phyloP scores from a whole-genome alignment of 2,113 vertebrate genomes.

The Protobothrops mucrosquamatus region DNA sequence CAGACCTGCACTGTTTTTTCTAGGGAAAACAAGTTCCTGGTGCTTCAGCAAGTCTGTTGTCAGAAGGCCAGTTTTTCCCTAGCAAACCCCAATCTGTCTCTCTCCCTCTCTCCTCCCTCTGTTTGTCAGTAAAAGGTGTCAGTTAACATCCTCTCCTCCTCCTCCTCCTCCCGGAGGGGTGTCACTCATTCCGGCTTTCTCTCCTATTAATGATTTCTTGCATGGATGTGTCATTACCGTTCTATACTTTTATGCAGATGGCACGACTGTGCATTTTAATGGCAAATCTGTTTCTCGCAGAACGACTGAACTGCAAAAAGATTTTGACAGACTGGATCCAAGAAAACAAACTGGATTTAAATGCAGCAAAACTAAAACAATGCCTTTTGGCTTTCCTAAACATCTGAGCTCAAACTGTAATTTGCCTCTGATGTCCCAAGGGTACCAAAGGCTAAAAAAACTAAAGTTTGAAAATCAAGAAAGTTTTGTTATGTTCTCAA shows the following conservation, averaged over 20 bases:
- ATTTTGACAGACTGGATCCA: slow-evolving; percentile 85
- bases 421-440: slow-evolving; percentile 68
- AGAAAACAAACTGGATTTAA: slow-evolving; percentile 85
- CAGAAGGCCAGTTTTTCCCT: slow-evolving; percentile 68
- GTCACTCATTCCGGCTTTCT: slow-evolving; percentile 79
- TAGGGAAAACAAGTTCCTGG: slow-evolving; percentile 63
- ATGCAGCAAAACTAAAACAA: slow-evolving; percentile 85
- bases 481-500: neutral
- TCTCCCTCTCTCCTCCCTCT: slow-evolving; percentile 74
- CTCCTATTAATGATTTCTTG: slow-evolving; percentile 79
- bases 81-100: slow-evolving; percentile 77
- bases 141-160: slow-evolving; percentile 69
- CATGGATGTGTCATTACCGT: slow-evolving; percentile 79
- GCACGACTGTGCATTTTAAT: slow-evolving; percentile 86
- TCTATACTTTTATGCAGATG: slow-evolving; percentile 81
- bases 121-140: slow-evolving; percentile 72
- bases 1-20: slow-evolving; percentile 29
- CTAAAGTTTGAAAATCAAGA: slow-evolving; percentile 27
- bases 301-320: slow-evolving; percentile 85
- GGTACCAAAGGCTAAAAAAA: slow-evolving; percentile 50
- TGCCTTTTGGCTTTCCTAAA: slow-evolving; percentile 80
- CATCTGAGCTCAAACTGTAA: slow-evolving; percentile 73
- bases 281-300: slow-evolving; percentile 86
- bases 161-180: slow-evolving; percentile 69
- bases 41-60: slow-evolving; percentile 67